These are phyloP conservation scores for Globodera ellingtonae DNA, from an alignment of 1,140 invertebrate species.

Conservation along the genomic window DNA sequence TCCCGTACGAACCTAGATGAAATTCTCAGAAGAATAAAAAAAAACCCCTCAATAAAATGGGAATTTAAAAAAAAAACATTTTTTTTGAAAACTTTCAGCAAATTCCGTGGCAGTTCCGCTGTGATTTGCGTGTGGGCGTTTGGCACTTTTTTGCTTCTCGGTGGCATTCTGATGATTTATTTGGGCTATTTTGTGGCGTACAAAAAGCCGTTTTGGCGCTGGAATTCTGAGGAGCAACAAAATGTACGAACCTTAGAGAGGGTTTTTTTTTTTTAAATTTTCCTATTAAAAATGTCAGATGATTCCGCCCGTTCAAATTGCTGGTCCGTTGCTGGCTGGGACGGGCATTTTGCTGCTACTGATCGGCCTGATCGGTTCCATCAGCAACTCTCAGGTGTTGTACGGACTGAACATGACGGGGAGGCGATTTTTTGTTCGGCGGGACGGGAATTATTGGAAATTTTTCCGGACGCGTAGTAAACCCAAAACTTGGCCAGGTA, in stretches of 20 bases:
- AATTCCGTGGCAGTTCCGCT: slow-evolving; percentile 63
- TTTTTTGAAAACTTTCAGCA: slow-evolving; percentile 46
- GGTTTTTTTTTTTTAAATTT: no score
- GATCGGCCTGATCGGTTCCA: slow-evolving; percentile 50
- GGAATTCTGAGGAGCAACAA: slow-evolving; percentile 36
- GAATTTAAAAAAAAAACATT: no score
- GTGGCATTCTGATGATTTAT: slow-evolving; percentile 60
- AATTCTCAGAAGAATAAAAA: slow-evolving; percentile 29
- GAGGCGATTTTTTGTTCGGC: no score
- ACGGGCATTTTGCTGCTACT: slow-evolving; percentile 53
- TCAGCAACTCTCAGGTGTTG: slow-evolving; percentile 53
- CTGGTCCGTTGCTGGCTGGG: slow-evolving; percentile 55
- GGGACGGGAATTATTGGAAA: slow-evolving; percentile 4
- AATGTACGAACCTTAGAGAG: neutral
- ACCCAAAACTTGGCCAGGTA: no score
- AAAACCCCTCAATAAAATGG: neutral
- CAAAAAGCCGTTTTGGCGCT: slow-evolving; percentile 60
- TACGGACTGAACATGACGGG: no score
- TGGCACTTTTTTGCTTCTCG: slow-evolving; percentile 59
- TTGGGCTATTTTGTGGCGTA: slow-evolving; percentile 60
- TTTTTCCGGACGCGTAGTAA: neutral
- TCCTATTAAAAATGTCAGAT: neutral
- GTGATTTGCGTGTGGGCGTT: slow-evolving; percentile 61
- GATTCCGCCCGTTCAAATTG: slow-evolving; percentile 55
- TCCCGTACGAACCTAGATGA: neutral